Evolutionary conservation across 2,888 invertebrate genomes (phyloP).

Genomic region (Pristionchus mayeri): DNA sequence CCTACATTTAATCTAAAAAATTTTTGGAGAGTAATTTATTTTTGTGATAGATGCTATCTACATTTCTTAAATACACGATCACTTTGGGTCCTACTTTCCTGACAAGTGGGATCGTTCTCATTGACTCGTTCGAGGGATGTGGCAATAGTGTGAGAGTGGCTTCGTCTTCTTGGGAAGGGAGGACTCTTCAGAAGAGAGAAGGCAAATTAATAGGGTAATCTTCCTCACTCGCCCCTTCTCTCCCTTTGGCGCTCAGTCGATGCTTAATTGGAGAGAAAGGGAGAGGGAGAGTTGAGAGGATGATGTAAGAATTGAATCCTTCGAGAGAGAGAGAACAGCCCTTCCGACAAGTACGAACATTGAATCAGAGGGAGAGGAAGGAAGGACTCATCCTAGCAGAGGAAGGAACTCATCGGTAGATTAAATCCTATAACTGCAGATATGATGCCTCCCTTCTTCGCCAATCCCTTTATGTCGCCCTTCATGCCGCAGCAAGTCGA

Average conservation of each 20-base stretch:
- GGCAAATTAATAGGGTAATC: conserved; percentile 43
- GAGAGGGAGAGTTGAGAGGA: neutral
- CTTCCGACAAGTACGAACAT: too few relatives aligned
- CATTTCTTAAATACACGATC: too few relatives aligned
- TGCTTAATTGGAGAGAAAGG: conserved; percentile 16
- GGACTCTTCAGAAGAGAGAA: conserved; percentile 41
- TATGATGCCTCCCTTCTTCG: conserved; percentile 67
- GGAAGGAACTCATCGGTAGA: too few relatives aligned
- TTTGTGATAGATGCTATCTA: too few relatives aligned
- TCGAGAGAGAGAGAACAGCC: too few relatives aligned
- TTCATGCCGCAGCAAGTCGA: conserved; percentile 65
- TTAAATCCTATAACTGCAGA: conserved; percentile 47
- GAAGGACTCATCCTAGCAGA: too few relatives aligned
- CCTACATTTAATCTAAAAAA: too few relatives aligned
- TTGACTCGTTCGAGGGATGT: neutral
- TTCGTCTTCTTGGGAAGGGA: conserved; percentile 3
- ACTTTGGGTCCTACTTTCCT: too few relatives aligned
- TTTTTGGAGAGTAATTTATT: too few relatives aligned
- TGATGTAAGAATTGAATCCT: conserved; percentile 33
- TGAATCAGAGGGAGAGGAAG: too few relatives aligned
- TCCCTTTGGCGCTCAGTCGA: neutral
- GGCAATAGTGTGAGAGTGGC: conserved; percentile 25
- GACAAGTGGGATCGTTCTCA: too few relatives aligned
- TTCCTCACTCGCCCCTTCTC: neutral
- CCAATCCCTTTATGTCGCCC: conserved; percentile 75